phyloP scores from a whole-genome alignment of 2,113 vertebrate genomes.

The Acinonyx jubatus region DNA sequence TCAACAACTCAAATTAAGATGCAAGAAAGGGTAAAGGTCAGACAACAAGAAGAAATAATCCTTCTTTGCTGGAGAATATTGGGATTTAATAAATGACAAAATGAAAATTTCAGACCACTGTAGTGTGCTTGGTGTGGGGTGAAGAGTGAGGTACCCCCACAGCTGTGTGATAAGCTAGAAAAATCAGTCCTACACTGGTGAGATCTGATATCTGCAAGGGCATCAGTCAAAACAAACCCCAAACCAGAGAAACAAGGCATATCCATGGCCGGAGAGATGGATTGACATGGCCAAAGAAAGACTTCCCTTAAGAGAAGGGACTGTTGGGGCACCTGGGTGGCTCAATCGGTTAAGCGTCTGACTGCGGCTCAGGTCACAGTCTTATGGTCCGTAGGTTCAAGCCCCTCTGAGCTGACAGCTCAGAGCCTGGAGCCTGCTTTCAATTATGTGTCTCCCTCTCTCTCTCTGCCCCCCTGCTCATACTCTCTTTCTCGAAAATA shows the following conservation, averaged over 20 bases:
- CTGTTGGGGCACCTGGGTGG: too few relatives aligned
- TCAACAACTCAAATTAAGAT: slow-evolving; percentile 27
- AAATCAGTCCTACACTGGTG: background rate
- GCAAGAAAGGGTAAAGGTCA: background rate
- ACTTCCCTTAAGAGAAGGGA: background rate
- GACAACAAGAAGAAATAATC: background rate
- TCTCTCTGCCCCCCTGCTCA: too few relatives aligned
- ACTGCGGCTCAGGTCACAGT: too few relatives aligned
- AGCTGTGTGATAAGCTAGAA: background rate
- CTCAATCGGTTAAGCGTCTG: too few relatives aligned
- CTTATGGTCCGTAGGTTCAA: too few relatives aligned
- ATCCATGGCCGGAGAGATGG: background rate
- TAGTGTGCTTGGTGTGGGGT: background rate
- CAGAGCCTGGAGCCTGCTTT: too few relatives aligned
- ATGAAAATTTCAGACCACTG: background rate
- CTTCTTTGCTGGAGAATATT: background rate
- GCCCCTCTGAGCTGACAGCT: too few relatives aligned
- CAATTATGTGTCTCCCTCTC: too few relatives aligned
- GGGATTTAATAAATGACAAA: slow-evolving; percentile 47
- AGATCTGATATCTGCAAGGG: background rate
- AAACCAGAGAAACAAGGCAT: background rate
- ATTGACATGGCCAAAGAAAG: background rate
- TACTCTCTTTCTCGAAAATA: too few relatives aligned
- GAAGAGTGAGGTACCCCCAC: background rate
- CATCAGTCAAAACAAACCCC: background rate